A percentile compares a stretch with the other conserved stretches of the same genome.
phyloP scores from a whole-genome alignment of 2,113 vertebrate genomes.

The Butorides virescens region DNA sequence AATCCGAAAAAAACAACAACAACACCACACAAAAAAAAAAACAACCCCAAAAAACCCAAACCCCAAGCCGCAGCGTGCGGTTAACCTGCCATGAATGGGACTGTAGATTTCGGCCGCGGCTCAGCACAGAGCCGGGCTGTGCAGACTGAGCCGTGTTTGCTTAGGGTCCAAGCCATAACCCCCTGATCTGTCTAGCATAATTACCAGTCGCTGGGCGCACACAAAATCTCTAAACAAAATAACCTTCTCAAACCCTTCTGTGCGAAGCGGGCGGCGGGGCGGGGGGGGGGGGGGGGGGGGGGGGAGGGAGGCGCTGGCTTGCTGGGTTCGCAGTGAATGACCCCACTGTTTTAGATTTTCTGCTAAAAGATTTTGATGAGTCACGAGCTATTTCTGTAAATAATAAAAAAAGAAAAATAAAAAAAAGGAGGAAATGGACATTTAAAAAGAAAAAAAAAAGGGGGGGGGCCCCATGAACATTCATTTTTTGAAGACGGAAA shows the following conservation, averaged over 20 bases:
- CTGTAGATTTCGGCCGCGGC: background rate
- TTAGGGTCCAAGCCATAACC: background rate
- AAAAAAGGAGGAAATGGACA: background rate
- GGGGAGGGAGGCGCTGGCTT: background rate
- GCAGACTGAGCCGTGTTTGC: background rate
- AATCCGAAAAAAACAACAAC: background rate
- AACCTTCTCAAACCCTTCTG: background rate
- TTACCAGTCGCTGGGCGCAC: background rate
- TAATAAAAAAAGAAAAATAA: background rate
- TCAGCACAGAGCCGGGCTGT: background rate
- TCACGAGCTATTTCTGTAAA: slow-evolving; percentile 63
- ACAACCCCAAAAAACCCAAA: background rate
- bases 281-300: too few relatives aligned
- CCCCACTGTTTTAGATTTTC: slow-evolving; percentile 45
- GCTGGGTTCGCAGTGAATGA: slow-evolving; percentile 40
- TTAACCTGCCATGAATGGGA: background rate
- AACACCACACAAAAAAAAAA: too few relatives aligned
- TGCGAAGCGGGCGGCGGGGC: background rate
- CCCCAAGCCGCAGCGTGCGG: rapidly evolving
- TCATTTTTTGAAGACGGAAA: background rate
- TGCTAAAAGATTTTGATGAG: slow-evolving; percentile 48
- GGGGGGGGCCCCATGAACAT: rapidly evolving
- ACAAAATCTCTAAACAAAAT: background rate
- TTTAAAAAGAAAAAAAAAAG: background rate
- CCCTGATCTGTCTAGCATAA: background rate